A percentile compares a stretch with the other conserved stretches of the same genome.
phyloP scores from a whole-genome alignment of 2,888 invertebrate species.

The Trissolcus japonicus region DNA sequence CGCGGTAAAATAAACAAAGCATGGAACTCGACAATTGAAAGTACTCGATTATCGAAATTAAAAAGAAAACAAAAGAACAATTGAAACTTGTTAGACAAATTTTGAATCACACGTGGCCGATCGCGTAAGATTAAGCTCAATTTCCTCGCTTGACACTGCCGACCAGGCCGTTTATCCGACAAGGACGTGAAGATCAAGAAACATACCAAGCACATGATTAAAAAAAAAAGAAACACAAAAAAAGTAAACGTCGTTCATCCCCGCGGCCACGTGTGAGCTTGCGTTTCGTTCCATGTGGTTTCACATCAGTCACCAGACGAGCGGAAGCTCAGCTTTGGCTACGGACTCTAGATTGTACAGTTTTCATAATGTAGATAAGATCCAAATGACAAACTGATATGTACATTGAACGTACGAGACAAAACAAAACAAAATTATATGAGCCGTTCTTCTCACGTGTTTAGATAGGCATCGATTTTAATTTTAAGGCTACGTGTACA shows the following conservation, averaged over 20 bases:
- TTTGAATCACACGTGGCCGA: slow-evolving; percentile 36
- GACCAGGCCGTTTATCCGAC: slow-evolving; percentile 38
- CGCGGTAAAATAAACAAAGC: not conserved
- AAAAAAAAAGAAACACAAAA: slow-evolving; percentile 5
- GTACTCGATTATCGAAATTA: slow-evolving; percentile 14
- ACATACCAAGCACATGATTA: slow-evolving; percentile 26
- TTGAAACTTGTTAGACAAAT: not conserved
- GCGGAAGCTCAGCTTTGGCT: slow-evolving; percentile 12
- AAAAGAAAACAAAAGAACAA: not conserved
- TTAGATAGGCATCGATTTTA: slow-evolving; percentile 58
- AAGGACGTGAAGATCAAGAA: slow-evolving; percentile 41
- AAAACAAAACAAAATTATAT: slow-evolving; percentile 18
- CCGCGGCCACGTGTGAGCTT: slow-evolving; percentile 34
- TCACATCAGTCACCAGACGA: not conserved
- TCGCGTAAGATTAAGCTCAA: slow-evolving; percentile 45
- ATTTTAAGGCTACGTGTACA: slow-evolving; percentile 36
- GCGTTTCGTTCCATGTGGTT: not conserved
- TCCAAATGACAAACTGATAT: slow-evolving; percentile 8
- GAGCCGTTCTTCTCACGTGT: slow-evolving; percentile 40
- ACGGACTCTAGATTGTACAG: slow-evolving; percentile 59
- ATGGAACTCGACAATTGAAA: slow-evolving; percentile 11
- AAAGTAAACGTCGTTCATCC: slow-evolving; percentile 10
- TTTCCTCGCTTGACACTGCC: slow-evolving; percentile 45
- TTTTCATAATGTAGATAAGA: slow-evolving; percentile 62
- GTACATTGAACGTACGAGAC: slow-evolving; percentile 13